phyloP scores from a whole-genome alignment of 2,797 vertebrate genomes.

The Gadopsis marmoratus region DNA sequence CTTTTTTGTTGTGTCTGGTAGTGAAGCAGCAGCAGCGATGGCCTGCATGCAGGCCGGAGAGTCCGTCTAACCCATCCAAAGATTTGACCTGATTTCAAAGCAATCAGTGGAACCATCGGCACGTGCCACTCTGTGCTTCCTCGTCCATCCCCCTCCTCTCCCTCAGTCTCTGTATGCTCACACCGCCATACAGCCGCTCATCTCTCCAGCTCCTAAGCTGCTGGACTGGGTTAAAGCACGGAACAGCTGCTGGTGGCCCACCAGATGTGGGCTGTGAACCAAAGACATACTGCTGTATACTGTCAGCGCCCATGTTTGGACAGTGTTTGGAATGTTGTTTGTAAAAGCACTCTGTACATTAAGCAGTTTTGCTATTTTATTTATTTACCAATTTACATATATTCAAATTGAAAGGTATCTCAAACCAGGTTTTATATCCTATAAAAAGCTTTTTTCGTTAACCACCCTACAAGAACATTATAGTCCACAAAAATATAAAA shows the following conservation, averaged over 20 bases:
- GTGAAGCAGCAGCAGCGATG: constrained; percentile 30
- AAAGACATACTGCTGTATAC: constrained; percentile 54
- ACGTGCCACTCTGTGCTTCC: constrained; percentile 64
- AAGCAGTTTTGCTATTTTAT: constrained; percentile 1
- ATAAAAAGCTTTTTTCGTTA: too few species aligned
- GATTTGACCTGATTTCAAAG: constrained; percentile 80
- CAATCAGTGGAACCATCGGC: constrained; percentile 67
- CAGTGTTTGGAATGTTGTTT: constrained; percentile 14
- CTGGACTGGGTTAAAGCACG: constrained; percentile 64
- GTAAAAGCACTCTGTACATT: constrained; percentile 6
- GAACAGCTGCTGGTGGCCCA: constrained; percentile 70
- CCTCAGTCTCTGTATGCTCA: constrained; percentile 38
- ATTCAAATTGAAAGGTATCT: not conserved
- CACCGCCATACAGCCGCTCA: constrained; percentile 59
- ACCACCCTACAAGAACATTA: not conserved
- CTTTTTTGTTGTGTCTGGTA: constrained; percentile 61
- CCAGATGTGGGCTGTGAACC: constrained; percentile 69
- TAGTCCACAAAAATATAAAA: too few species aligned
- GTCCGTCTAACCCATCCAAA: constrained; percentile 58
- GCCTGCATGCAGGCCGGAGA: constrained; percentile 34
- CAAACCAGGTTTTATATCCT: not conserved
- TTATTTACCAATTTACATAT: not conserved
- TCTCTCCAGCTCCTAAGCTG: constrained; percentile 70
- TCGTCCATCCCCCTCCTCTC: constrained; percentile 43
- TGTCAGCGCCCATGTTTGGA: constrained; percentile 26